phyloP scores from a whole-genome alignment of 2,113 vertebrate genomes.

The Gnathochromis pfefferi region DNA sequence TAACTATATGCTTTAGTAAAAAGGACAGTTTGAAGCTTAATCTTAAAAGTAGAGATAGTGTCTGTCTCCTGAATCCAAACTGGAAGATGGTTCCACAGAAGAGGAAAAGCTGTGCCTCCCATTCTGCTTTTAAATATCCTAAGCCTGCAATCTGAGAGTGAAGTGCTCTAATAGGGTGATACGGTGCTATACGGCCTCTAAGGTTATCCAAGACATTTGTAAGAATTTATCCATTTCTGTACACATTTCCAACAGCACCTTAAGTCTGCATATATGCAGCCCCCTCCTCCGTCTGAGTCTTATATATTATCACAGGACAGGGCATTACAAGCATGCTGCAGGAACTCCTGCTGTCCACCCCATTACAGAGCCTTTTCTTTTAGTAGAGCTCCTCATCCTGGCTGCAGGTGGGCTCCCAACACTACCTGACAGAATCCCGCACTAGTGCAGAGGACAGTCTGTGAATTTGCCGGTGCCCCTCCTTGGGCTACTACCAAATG shows the following conservation, averaged over 20 bases:
- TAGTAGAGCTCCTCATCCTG: constrained; percentile 66
- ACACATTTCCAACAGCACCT: not conserved
- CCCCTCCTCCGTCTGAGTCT: constrained; percentile 76
- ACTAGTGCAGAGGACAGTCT: constrained; percentile 41
- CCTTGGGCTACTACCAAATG: constrained; percentile 75
- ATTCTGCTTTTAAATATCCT: not conserved
- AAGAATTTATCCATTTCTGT: not conserved
- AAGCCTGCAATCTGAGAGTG: not conserved
- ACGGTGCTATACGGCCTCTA: not conserved
- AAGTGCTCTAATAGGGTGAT: not conserved
- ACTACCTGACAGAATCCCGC: constrained; percentile 59
- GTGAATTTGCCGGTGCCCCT: not conserved
- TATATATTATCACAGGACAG: constrained; percentile 76
- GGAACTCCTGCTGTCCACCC: constrained; percentile 70
- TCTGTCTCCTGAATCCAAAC: not conserved
- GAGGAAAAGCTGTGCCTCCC: not conserved
- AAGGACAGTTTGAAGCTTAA: not conserved
- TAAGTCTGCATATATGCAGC: constrained; percentile 77
- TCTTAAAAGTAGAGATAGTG: not conserved
- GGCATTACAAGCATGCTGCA: constrained; percentile 69
- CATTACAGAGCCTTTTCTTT: constrained; percentile 88
- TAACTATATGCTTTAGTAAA: not conserved
- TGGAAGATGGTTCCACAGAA: fast-evolving
- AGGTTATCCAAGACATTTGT: not conserved
- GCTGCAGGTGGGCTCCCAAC: constrained; percentile 45